Percentiles rank a stretch among this genome's conserved stretches.
Conservation (phyloP, 2,888 invertebrate species). For the Drosophila subquinaria region DNA sequence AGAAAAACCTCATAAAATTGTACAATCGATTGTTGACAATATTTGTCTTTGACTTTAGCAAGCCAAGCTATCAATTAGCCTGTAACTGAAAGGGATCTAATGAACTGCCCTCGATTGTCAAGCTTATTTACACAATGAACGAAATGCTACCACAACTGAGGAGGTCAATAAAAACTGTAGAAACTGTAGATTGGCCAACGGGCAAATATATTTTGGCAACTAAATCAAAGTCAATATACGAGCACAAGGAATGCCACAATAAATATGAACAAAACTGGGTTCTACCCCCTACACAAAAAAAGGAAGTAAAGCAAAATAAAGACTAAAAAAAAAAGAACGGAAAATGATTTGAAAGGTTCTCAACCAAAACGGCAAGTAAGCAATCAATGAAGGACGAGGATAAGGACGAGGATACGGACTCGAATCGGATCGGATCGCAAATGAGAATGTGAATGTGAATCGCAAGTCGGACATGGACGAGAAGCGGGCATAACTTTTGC, state of each 20-base stretch:
- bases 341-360: slow-evolving; percentile 42
- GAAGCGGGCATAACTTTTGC: slow-evolving; percentile 56
- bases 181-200: slow-evolving; percentile 19
- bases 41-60: too few species aligned
- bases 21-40: too few species aligned
- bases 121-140: slow-evolving; percentile 6
- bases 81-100: background rate
- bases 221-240: slow-evolving; percentile 41
- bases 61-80: background rate
- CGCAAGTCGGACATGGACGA: slow-evolving; percentile 31
- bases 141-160: slow-evolving; percentile 20
- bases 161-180: slow-evolving; percentile 35
- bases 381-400: slow-evolving; percentile 51
- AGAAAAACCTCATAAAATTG: too few species aligned
- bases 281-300: slow-evolving; percentile 9
- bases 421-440: background rate
- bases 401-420: slow-evolving; percentile 38
- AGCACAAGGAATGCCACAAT: slow-evolving; percentile 37
- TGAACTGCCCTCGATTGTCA: slow-evolving; percentile 11
- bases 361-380: slow-evolving; percentile 28
- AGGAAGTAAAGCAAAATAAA: background rate
- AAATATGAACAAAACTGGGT: slow-evolving; percentile 58
- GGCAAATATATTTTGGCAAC: slow-evolving; percentile 53
- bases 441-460: slow-evolving; percentile 13
- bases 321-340: background rate